phyloP scores from a whole-genome alignment of 2,888 invertebrate species.

The Gasteruption jaculator region DNA sequence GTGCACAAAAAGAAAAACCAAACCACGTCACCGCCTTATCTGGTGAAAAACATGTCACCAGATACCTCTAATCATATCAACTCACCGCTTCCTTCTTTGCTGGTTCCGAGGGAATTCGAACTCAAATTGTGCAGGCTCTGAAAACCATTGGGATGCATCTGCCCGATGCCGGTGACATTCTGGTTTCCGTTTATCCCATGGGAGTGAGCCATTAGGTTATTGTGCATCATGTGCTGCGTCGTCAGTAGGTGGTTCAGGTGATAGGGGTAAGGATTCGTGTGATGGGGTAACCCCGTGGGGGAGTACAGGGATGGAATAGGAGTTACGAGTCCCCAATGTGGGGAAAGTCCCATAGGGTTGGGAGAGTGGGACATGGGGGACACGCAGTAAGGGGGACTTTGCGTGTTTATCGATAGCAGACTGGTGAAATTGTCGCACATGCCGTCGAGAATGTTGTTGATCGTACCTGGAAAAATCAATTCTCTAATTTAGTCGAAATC shows the following conservation, averaged over 20 bases:
- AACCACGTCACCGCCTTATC: too few species aligned
- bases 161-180: constrained; percentile 25
- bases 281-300: constrained; percentile 33
- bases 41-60: too few species aligned
- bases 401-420: constrained; percentile 40
- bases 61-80: background rate
- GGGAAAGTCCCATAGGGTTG: constrained; percentile 39
- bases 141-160: constrained; percentile 46
- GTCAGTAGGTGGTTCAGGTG: constrained; percentile 43
- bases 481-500: background rate
- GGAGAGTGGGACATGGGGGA: constrained; percentile 41
- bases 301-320: constrained; percentile 40
- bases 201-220: constrained; percentile 30
- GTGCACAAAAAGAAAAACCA: too few species aligned
- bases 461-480: constrained; percentile 24
- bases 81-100: constrained; percentile 49
- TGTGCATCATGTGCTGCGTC: constrained; percentile 44
- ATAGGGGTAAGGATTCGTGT: constrained; percentile 32
- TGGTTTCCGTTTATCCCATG: constrained; percentile 32
- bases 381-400: constrained; percentile 40
- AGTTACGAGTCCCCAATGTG: constrained; percentile 37
- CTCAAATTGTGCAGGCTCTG: constrained; percentile 59
- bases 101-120: constrained; percentile 54
- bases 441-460: constrained; percentile 25
- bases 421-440: constrained; percentile 35